Evolutionary conservation across 2,113 vertebrate species (phyloP).

Genomic region (Zootoca vivipara): DNA sequence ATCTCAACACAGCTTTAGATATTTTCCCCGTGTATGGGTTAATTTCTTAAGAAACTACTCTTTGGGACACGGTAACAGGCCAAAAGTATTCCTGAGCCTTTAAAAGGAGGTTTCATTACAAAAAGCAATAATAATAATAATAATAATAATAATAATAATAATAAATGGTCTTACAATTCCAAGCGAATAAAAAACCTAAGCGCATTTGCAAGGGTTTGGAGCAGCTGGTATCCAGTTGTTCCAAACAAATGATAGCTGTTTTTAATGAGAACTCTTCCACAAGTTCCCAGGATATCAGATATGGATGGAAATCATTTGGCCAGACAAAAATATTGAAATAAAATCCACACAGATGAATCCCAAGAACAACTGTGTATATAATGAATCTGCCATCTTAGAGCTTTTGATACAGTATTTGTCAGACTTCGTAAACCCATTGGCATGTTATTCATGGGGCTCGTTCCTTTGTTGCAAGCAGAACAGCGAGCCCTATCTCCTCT

Average conservation of each 20-base stretch:
- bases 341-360: conserved; percentile 32
- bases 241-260: conserved; percentile 57
- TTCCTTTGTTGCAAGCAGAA: conserved; percentile 28
- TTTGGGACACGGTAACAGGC: conserved; percentile 31
- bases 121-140: too few relatives aligned
- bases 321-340: conserved; percentile 45
- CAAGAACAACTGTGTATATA: conserved; percentile 36
- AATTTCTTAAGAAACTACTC: conserved; percentile 48
- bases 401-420: not conserved
- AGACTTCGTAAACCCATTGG: conserved; percentile 30
- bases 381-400: conserved; percentile 24
- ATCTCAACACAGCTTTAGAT: conserved; percentile 36
- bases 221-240: conserved; percentile 38
- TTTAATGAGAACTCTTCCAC: conserved; percentile 43
- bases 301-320: conserved; percentile 25
- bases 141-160: not conserved
- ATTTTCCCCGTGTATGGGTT: conserved; percentile 26
- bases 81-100: conserved; percentile 20
- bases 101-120: conserved; percentile 27
- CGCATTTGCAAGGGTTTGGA: conserved; percentile 56
- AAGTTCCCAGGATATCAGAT: conserved; percentile 46
- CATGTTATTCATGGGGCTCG: conserved; percentile 24
- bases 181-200: conserved; percentile 34
- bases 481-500: not conserved
- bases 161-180: not conserved